Evolutionary conservation across 2,113 vertebrate species (phyloP).

Genomic region (Solenodon paradoxus): DNA sequence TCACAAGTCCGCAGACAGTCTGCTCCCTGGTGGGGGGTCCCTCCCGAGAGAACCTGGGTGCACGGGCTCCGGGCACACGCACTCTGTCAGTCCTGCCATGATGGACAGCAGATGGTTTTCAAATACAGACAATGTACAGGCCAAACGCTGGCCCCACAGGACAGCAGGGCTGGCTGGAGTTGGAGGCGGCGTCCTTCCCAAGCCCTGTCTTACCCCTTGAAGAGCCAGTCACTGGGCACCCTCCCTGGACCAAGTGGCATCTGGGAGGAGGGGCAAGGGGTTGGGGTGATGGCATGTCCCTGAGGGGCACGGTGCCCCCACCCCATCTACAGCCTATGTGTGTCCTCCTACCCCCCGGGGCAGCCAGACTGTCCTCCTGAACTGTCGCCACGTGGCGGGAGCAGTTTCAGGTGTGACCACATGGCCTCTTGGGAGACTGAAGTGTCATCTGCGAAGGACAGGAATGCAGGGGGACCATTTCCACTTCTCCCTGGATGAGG

Average conservation of each 20-base stretch:
- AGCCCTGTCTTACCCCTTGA: not conserved
- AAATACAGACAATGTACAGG: not conserved
- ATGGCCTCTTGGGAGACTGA: not conserved
- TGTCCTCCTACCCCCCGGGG: not conserved
- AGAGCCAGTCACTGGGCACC: not conserved
- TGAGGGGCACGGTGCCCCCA: rapidly evolving
- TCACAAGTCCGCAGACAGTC: not conserved
- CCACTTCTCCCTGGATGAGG: not conserved
- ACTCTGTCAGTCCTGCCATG: no score
- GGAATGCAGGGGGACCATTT: rapidly evolving
- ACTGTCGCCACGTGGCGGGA: rapidly evolving
- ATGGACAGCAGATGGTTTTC: not conserved
- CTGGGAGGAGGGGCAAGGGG: not conserved
- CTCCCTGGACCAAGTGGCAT: rapidly evolving
- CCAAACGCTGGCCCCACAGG: not conserved
- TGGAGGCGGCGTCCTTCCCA: not conserved
- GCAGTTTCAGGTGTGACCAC: not conserved
- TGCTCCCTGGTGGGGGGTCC: not conserved
- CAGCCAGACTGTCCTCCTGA: no score
- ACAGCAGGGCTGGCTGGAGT: not conserved
- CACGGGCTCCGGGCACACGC: no score
- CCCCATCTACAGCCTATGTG: rapidly evolving
- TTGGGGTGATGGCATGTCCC: rapidly evolving
- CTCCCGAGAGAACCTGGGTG: no score
- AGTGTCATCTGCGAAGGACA: rapidly evolving